Conservation (phyloP, 2,797 vertebrate species). For the Gambusia yucatana region DNA sequence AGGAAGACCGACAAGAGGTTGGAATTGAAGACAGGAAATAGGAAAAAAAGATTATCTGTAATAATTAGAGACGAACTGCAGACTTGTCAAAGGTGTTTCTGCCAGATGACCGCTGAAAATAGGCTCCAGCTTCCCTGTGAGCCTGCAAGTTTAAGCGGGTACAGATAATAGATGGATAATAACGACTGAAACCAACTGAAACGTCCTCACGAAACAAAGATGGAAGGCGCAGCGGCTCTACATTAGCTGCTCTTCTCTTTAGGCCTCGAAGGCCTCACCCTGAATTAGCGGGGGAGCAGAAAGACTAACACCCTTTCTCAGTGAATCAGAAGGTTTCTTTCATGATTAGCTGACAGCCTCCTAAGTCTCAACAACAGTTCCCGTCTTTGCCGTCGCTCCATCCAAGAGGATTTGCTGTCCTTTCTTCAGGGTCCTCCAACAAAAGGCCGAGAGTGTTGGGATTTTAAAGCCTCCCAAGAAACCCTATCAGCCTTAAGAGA, state of each 20-base stretch:
- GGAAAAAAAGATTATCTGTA: neutral
- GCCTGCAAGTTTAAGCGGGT: no score
- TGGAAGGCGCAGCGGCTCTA: neutral
- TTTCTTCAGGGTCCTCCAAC: constrained; percentile 29
- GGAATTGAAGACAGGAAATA: neutral
- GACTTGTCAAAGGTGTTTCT: no score
- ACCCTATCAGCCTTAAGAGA: constrained; percentile 55
- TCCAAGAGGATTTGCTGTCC: constrained; percentile 59
- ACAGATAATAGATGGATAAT: neutral
- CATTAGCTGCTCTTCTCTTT: neutral
- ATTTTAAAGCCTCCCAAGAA: constrained; percentile 38
- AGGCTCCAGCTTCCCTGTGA: neutral
- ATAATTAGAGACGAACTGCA: neutral
- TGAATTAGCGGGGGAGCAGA: constrained; percentile 5
- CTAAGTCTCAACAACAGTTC: constrained; percentile 45
- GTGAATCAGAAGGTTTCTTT: constrained; percentile 37
- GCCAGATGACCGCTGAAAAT: neutral
- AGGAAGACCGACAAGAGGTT: neutral
- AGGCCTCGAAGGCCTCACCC: neutral
- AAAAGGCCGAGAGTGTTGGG: constrained; percentile 47
- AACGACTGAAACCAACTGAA: neutral
- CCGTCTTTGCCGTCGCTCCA: constrained; percentile 43
- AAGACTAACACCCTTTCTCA: constrained; percentile 21
- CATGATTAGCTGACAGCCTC: constrained; percentile 39
- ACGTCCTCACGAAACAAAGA: neutral